These are phyloP conservation scores for Delichon dasypus DNA, from an alignment of 2,797 vertebrate species.

Conservation along the genomic window DNA sequence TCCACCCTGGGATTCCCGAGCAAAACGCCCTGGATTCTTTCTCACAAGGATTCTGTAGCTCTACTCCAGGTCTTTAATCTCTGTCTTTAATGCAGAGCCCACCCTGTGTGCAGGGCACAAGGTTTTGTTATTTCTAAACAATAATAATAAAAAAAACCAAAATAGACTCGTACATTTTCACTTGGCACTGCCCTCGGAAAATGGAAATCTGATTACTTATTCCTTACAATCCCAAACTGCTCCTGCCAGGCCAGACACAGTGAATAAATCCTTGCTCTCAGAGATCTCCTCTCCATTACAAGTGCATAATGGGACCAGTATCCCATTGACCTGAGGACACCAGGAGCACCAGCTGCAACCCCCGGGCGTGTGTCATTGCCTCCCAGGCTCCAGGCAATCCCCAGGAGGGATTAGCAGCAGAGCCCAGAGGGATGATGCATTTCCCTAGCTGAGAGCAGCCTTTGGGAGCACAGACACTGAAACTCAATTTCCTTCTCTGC, in stretches of 20 bases:
- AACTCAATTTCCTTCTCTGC: slow-evolving; percentile 14
- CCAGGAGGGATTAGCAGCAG: neutral
- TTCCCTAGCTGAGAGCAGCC: neutral
- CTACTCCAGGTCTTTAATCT: neutral
- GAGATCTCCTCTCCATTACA: neutral
- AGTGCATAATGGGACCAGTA: slow-evolving; percentile 2
- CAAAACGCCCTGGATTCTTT: neutral
- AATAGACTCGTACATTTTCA: neutral
- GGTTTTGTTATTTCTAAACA: slow-evolving; percentile 17
- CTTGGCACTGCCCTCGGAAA: slow-evolving; percentile 28
- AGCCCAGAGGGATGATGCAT: neutral
- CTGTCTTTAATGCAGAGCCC: neutral
- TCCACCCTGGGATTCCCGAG: neutral
- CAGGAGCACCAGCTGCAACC: neutral
- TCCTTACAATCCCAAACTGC: slow-evolving; percentile 60
- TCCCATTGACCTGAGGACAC: slow-evolving; percentile 23
- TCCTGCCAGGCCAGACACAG: slow-evolving; percentile 44
- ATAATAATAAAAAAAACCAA: neutral
- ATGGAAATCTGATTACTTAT: slow-evolving; percentile 60
- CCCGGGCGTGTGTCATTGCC: neutral
- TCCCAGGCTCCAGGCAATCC: neutral
- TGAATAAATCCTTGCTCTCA: slow-evolving; percentile 65
- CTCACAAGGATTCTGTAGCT: neutral
- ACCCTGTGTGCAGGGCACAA: neutral
- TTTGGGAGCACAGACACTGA: slow-evolving; percentile 13